Base-by-base conservation (phyloP, 2,888 invertebrate species). In the Listrodromus nycthemerus region DNA sequence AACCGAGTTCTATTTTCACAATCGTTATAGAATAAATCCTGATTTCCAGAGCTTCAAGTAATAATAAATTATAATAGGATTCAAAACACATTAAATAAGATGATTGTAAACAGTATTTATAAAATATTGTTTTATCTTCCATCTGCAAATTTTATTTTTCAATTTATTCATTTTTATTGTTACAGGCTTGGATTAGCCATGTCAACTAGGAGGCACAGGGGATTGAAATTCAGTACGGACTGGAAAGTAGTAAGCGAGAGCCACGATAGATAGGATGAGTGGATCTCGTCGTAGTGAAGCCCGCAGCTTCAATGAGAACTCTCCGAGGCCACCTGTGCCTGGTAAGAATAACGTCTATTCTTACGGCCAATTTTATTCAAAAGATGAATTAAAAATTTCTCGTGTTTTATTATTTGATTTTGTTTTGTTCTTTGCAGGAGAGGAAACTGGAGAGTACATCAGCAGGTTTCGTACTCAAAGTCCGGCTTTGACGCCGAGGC, bases 291-390 rank as follows among this genome's bases (percentile, higher is more conserved):
- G 91, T 87, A 91, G 90, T 88, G 93, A 93, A 92, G 91, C 91
- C 87, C 92, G 92, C 88, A 92, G 92, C 91, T 93, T 93, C 92
- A 93, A 93, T 94, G 95, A 96, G 94, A 96, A 96, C 94, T 95
- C 96, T 94, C 97, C 97, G 93, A 95, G 97, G 95, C 97, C 97
- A 94, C 97, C 97, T 91, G 97, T 97, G 93, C 96, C 97, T 92
- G 97, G 97, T 95, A 95, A 96, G 95, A 96, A 96, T 77, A 82
- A 74, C 27, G 74, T 50, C 69, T n/a, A 33, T 71, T 58, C 10
- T 7, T 8, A 52, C 6, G 7, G 2, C 19, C 0, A 21, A 52
- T 63, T 82, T 71, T 41, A 48, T 66, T 67, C 19, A 0, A 10
- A 21, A 13, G 55, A 10, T 10, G 10, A 37, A 37, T 10, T 37